Evolutionary conservation across 2,888 invertebrate species (phyloP).

Genomic region (Pachliopta kotzebuea): DNA sequence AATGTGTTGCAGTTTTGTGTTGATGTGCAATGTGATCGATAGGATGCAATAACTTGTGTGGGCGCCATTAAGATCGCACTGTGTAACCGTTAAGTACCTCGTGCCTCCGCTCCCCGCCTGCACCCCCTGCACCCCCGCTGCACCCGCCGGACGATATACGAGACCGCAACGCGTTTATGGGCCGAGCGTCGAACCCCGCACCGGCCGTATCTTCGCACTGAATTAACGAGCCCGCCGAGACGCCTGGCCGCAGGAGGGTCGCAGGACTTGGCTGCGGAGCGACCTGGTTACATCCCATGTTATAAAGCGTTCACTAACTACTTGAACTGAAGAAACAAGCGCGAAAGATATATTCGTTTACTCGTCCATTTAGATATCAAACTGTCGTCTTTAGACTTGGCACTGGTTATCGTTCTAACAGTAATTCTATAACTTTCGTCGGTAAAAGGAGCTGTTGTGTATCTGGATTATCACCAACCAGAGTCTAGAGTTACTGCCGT

Average conservation of each 20-base stretch:
- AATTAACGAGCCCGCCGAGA: slow-evolving; percentile 17
- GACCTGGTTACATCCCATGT: too few relatives aligned
- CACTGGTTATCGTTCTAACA: too few relatives aligned
- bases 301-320: too few relatives aligned
- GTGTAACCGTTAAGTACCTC: slow-evolving; percentile 8
- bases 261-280: not conserved
- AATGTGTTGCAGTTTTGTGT: not conserved
- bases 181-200: slow-evolving; percentile 9
- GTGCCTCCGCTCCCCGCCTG: not conserved
- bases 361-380: too few relatives aligned
- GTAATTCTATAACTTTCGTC: too few relatives aligned
- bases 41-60: slow-evolving; percentile 11
- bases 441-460: too few relatives aligned
- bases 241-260: slow-evolving; percentile 9
- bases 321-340: too few relatives aligned
- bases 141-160: slow-evolving; percentile 7
- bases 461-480: too few relatives aligned
- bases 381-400: too few relatives aligned
- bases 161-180: slow-evolving; percentile 10
- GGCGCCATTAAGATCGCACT: slow-evolving; percentile 12
- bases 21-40: slow-evolving; percentile 4
- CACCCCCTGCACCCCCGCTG: not conserved
- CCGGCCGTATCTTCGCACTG: slow-evolving; percentile 12
- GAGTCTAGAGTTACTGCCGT: too few relatives aligned
- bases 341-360: too few relatives aligned